phyloP scores from a whole-genome alignment of 2,797 vertebrate species.

The Hafferia zeledoni region DNA sequence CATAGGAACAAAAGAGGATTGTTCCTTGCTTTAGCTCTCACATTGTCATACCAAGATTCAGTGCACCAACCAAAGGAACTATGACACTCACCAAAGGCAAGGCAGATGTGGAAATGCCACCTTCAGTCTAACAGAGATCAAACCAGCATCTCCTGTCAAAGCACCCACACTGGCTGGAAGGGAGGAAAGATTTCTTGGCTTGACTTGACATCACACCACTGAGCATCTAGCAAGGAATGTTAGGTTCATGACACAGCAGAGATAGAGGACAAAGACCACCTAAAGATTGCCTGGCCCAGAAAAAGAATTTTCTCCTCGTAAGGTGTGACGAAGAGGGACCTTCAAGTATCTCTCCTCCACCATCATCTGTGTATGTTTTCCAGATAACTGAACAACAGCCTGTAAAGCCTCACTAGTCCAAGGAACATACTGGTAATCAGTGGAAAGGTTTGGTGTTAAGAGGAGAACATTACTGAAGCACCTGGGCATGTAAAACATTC shows the following conservation, averaged over 20 bases:
- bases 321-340: neutral
- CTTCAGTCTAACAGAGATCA: neutral
- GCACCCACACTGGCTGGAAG: neutral
- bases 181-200: neutral
- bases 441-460: neutral
- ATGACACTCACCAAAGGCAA: neutral
- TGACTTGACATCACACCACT: neutral
- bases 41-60: rapidly evolving
- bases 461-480: neutral
- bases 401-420: neutral
- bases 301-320: neutral
- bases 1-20: neutral
- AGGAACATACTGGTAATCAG: neutral
- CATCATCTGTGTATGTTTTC: neutral
- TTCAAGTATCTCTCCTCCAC: neutral
- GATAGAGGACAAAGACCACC: neutral
- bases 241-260: neutral
- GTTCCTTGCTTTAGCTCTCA: neutral
- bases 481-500: neutral
- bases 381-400: neutral
- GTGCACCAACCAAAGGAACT: neutral
- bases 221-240: neutral
- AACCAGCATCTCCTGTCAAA: neutral
- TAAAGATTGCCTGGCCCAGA: neutral
- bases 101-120: neutral